phyloP scores from a whole-genome alignment of 2,113 vertebrate species.

The Ellobius talpinus region DNA sequence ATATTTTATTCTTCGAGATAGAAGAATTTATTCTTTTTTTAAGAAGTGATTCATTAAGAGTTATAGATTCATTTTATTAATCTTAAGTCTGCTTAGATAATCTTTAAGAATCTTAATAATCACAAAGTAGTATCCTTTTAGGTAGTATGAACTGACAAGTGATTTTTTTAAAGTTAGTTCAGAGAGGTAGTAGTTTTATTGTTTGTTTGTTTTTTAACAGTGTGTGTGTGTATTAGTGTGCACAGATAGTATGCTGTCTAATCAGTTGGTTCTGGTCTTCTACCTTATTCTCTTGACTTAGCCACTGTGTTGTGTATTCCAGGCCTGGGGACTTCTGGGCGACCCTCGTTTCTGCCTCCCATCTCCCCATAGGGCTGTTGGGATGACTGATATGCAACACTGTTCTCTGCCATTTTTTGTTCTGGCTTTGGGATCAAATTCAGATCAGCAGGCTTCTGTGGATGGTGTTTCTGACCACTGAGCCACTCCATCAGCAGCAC shows the following conservation, averaged over 20 bases:
- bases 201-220: not conserved
- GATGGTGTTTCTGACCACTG: not conserved
- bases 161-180: not conserved
- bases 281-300: not conserved
- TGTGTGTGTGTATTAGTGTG: not conserved
- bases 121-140: not conserved
- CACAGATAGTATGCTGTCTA: not conserved
- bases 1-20: not conserved
- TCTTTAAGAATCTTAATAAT: slow-evolving; percentile 32
- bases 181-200: slow-evolving; percentile 1
- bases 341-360: too few relatives aligned
- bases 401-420: too few relatives aligned
- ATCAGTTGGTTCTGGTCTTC: not conserved
- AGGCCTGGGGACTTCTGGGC: not conserved
- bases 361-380: too few relatives aligned
- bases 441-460: not conserved
- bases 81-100: slow-evolving; percentile 12
- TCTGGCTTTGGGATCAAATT: not conserved
- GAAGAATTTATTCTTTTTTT: not conserved
- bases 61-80: slow-evolving; percentile 23
- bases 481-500: not conserved
- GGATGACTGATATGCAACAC: not conserved
- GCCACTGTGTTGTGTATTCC: not conserved
- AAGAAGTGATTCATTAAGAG: too few relatives aligned
- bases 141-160: not conserved